Base-by-base conservation (phyloP, 2,113 vertebrate genomes). In the Nesoenas mayeri region DNA sequence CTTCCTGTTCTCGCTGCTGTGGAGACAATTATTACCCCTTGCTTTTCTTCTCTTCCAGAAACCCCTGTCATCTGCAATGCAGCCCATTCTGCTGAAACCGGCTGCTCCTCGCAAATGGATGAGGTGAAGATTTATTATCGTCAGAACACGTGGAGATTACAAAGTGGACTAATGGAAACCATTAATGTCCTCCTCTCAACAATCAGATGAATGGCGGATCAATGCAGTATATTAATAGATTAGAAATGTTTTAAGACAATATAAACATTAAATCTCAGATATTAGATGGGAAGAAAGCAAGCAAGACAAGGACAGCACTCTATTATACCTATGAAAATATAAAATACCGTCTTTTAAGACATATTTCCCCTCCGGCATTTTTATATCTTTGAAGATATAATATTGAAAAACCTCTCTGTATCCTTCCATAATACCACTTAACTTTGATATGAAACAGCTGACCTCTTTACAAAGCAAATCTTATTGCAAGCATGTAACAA, bases 151-250 rank as follows among this genome's bases (percentile, higher is more conserved):
- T 91, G 90, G 95, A 97, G 97, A 98, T 97, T 98, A 98, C 95
- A 96, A 97, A 97, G 97, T 91, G 96, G 95, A 82, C 96, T 98
- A 98, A 98, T 98, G 97, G 97, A 98, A 97, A 93, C 92, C 96
- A 97, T 97, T 98, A 98, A 98, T 95, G 96, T 90, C 88, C 62
- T 91, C 79, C 74, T 95, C 88, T 95, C 89, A 95, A 95, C 93
- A 96, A 92, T 96, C 90, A 97, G 95, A 97, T 96, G 56, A 97
- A 98, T 95, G 95, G 91, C 95, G 85, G 90, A 98, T 98, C 97
- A 97, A 97, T 98, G 97, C 11, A 73, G 54, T 91, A 26, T 96
- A 97, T 97, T 97, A 97, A 97, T 89, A 95, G 62, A 94, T 69
- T 94, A 86, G 88, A 96, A 97, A 84, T 95, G 31, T 98, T 95